A percentile compares a stretch with the other conserved stretches of the same genome.
These are phyloP conservation scores for Heliconius hewitsoni DNA, from an alignment of 1,140 invertebrate genomes.

Conservation along the genomic window DNA sequence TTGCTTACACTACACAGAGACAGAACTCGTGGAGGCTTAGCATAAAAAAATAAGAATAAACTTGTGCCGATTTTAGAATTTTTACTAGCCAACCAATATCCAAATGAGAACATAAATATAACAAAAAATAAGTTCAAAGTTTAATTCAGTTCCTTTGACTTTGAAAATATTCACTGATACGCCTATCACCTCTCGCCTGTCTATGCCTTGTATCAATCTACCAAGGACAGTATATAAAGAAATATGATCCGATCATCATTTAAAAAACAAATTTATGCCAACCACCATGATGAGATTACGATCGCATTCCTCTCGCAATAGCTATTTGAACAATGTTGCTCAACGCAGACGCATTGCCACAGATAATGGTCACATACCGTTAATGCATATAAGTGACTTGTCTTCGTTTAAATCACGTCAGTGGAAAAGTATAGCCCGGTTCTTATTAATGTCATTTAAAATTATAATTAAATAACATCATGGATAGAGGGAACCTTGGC, in stretches of 20 bases:
- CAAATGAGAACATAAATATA: too few species aligned
- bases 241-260: not conserved
- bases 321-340: conserved; percentile 12
- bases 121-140: too few species aligned
- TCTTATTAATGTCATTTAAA: not conserved
- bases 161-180: not conserved
- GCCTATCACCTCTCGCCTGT: not conserved
- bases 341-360: conserved; percentile 7
- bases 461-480: too few species aligned
- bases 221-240: not conserved
- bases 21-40: too few species aligned
- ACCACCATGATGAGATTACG: conserved; percentile 4
- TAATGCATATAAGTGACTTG: not conserved
- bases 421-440: not conserved
- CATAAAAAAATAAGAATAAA: too few species aligned
- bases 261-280: conserved; percentile 10
- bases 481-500: too few species aligned
- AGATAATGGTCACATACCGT: conserved; percentile 1
- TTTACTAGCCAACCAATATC: too few species aligned
- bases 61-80: too few species aligned
- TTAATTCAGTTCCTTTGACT: too few species aligned
- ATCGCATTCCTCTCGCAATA: conserved; percentile 11
- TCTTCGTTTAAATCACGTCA: not conserved
- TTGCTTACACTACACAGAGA: too few species aligned
- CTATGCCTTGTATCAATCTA: not conserved